Base-by-base conservation (phyloP, 2,113 vertebrate species). In the Phrynocephalus versicolor region DNA sequence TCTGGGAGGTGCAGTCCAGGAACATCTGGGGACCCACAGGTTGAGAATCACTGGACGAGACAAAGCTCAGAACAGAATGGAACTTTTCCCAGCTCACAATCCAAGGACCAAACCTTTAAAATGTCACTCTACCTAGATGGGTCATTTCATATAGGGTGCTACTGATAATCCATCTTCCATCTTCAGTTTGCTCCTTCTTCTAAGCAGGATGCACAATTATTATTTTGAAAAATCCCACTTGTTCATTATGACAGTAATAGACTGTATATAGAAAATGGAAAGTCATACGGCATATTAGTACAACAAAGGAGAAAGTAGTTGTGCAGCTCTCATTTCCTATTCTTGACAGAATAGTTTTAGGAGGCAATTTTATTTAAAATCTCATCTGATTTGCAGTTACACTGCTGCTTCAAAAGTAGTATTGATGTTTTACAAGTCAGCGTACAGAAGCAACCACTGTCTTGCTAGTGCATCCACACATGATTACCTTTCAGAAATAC, bases 401-500 rank as follows among this genome's bases (percentile, higher is more conserved):
- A 90, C 65, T 30, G 73, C 88, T 84, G 41, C 85, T 89, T 92
- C 77, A 84, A 87, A 81, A 88, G 92, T 87, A 71, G 90, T 90
- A 92, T 14, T 77, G 81, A 79, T 15, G n/a, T 35, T 80, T 79
- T 82, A 80, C 58, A 80, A 71, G 87, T 84, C 79, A 84, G 78
- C 85, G 73, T 78, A 85, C 76, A 64, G 89, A 93, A 94, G 88
- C 74, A 86, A 88, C 85, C 87, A 86, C 88, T 92, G 74, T 93
- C 93, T 91, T 91, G 93, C 94, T 89, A 92, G 84, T 73, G 79
- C 87, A 90, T 95, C 94, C 88, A 92, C 92, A 95, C 95, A 94
- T 90, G 90, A 94, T 93, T 94, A 94, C 85, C 93, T 94, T 95
- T 95, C 94, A 94, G 91, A 93, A 96, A 91, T 90, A 89, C 92